Base-by-base conservation (phyloP, 23 tunicate species). In the Corella eumyota region DNA sequence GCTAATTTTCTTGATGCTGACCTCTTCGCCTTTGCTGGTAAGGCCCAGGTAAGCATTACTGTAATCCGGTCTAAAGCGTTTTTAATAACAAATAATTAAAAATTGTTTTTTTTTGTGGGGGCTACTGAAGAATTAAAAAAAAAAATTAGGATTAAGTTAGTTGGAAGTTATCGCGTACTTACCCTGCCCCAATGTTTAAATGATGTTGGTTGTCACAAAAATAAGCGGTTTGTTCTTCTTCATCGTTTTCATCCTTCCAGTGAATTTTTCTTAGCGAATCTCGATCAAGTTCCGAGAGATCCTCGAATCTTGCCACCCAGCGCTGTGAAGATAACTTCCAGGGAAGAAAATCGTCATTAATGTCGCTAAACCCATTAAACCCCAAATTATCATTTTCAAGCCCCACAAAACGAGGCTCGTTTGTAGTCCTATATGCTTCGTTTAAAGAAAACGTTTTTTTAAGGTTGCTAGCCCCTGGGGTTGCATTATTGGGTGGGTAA, bases 281-380 rank as follows among this genome's bases (percentile, higher is more conserved):
- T 1, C 36, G 13, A 21, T 61, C 68, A 34, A 61, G 66, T 62
- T 78, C 77, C 0, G 77, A 67, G 26, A 88, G 64, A 52, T 88
- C 77, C 33, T 78, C 88, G 23, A 79, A 73, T 34, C 96, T 61
- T 19, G 90, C 73, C 1, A 62, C 50, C 96, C 96, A 88, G 19
- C 94, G 69, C 13, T 37, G 30, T 26, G 88, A 79, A 15, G 7
- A 27, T 1, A 67, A 24, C 20, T 22, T 50, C 88, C 78, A 79
- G 1, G 74, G 62, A 4, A n/a, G n/a, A n/a, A 68, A 51, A 9
- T 62, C 72, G 27, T 38, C 45, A 36, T 70, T 72, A 37, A 50
- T 15, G 55, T 31, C 59, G 60, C 52, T 45, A 55, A 55, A 35
- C 9, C 37, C 54, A 38, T 45, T 36, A 13, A n/a, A 9, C 26